Evolutionary conservation across 1,140 invertebrate species (phyloP).

Genomic region (Diorhabda carinulata): DNA sequence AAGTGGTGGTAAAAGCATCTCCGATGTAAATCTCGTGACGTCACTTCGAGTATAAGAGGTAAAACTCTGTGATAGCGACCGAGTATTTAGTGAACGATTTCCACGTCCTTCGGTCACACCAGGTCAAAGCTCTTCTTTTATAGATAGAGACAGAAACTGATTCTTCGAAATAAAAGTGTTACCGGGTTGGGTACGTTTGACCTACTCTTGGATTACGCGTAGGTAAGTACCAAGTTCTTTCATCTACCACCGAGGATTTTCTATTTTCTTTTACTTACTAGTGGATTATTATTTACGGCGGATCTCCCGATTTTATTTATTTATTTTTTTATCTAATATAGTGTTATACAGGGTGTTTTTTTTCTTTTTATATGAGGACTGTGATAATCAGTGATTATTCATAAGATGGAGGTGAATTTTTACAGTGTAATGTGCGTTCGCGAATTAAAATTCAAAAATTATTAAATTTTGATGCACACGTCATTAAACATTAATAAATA

Average conservation of each 20-base stretch:
- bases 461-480: no score
- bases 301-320: no score
- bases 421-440: no score
- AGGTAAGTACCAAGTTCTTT: constrained; percentile 14
- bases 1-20: constrained; percentile 18
- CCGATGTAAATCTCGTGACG: constrained; percentile 4
- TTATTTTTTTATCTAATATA: no score
- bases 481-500: no score
- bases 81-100: constrained; percentile 14
- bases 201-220: constrained; percentile 14
- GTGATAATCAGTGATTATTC: no score
- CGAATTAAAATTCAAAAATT: no score
- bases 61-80: constrained; percentile 3
- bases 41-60: constrained; percentile 17
- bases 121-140: constrained; percentile 9
- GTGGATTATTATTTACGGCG: not conserved
- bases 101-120: constrained; percentile 17
- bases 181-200: constrained; percentile 11
- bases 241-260: not conserved
- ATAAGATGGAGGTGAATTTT: no score
- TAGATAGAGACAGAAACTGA: not conserved
- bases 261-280: not conserved
- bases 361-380: no score
- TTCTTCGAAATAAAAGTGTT: constrained; percentile 11
- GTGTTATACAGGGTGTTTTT: no score